Percentiles rank a stretch among this genome's conserved stretches.
These are phyloP conservation scores for Gnathonemus echidnorhynchus DNA, from an alignment of 2,113 vertebrate species.

Conservation along the genomic window DNA sequence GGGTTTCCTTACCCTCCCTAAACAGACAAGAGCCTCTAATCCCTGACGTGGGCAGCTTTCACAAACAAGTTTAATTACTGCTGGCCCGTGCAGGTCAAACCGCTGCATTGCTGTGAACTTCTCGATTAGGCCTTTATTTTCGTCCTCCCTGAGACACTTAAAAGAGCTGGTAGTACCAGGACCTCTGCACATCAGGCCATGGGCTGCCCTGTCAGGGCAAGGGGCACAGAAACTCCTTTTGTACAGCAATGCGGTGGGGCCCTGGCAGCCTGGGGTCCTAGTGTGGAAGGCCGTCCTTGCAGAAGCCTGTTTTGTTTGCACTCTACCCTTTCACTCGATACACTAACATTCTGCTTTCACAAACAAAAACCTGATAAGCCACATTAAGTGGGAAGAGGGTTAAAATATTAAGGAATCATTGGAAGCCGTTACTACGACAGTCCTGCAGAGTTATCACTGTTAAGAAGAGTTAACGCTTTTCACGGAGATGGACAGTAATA, in stretches of 20 bases:
- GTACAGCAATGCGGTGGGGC: not conserved
- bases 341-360: not conserved
- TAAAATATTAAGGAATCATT: slow-evolving; percentile 10
- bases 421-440: too few species aligned
- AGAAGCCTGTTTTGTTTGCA: slow-evolving; percentile 15
- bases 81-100: not conserved
- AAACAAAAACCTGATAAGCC: slow-evolving; percentile 35
- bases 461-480: not conserved
- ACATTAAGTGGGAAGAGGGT: slow-evolving; percentile 16
- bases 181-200: not conserved
- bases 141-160: not conserved
- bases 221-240: not conserved
- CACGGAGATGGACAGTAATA: not conserved
- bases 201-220: not conserved
- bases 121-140: not conserved
- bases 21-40: not conserved
- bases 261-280: not conserved
- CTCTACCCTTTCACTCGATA: slow-evolving; percentile 10
- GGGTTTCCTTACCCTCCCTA: not conserved
- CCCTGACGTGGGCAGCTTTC: not conserved
- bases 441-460: not conserved
- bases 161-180: not conserved
- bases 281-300: not conserved
- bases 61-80: slow-evolving; percentile 16
- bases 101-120: not conserved